Conservation (phyloP, 2,797 vertebrate genomes). For the Neosilurus hyrtlii region DNA sequence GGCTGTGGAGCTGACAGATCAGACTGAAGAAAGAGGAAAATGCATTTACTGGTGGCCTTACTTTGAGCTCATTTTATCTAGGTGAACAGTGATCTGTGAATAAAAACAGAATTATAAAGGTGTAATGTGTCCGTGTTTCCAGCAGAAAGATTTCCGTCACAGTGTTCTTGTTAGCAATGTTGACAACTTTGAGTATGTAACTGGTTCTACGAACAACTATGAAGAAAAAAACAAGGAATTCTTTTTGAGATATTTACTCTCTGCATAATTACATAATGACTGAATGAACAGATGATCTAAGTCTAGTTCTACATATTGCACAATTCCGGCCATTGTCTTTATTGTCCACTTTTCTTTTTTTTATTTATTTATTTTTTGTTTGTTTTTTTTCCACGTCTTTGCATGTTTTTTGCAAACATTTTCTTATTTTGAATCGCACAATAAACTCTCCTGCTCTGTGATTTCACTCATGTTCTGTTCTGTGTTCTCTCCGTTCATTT, state of each 20-base stretch:
- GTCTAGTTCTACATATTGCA: not conserved
- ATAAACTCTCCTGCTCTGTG: slow-evolving; percentile 13
- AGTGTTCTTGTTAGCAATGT: not conserved
- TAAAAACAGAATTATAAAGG: too few species aligned
- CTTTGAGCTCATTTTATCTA: not conserved
- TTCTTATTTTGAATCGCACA: not conserved
- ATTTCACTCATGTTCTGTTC: slow-evolving; percentile 39
- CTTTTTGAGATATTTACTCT: not conserved
- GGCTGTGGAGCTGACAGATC: not conserved
- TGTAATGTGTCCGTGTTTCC: too few species aligned
- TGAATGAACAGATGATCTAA: not conserved
- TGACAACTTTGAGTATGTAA: not conserved
- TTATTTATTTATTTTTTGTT: too few species aligned
- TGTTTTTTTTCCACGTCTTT: too few species aligned
- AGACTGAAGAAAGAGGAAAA: not conserved
- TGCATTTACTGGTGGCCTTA: not conserved
- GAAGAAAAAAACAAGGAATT: not conserved
- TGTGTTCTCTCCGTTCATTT: slow-evolving; percentile 62
- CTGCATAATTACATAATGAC: not conserved
- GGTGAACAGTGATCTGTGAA: too few species aligned
- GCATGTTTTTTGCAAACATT: too few species aligned
- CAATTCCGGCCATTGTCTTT: not conserved
- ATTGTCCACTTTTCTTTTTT: not conserved
- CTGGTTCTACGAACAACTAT: not conserved
- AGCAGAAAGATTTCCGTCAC: too few species aligned